These are phyloP conservation scores for Spinibarbus caldwelli DNA, from an alignment of 2,797 vertebrate species.

Conservation along the genomic window DNA sequence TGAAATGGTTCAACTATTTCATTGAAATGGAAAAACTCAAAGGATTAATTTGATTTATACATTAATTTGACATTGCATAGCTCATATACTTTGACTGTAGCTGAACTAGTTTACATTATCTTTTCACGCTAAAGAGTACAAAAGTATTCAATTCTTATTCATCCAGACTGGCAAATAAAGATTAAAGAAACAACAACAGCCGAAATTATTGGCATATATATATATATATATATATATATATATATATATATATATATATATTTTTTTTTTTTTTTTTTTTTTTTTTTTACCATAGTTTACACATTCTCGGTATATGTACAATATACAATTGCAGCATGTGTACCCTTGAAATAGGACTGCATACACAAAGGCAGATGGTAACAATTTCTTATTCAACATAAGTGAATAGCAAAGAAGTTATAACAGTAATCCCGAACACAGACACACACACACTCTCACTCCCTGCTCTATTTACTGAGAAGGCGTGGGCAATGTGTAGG, in stretches of 20 bases:
- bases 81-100: background rate
- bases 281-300: background rate
- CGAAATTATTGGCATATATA: background rate
- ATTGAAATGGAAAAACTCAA: background rate
- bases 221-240: too few relatives aligned
- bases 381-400: conserved; percentile 21
- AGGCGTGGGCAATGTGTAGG: conserved; percentile 34
- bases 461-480: conserved; percentile 39
- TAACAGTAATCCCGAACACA: conserved; percentile 13
- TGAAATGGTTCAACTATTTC: background rate
- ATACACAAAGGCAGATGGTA: conserved; percentile 17
- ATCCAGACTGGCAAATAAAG: background rate
- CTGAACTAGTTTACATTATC: background rate
- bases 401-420: conserved; percentile 14
- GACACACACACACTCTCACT: conserved; percentile 4
- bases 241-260: too few relatives aligned
- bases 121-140: background rate
- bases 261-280: too few relatives aligned
- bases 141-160: background rate
- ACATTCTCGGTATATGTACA: background rate
- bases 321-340: background rate
- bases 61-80: background rate
- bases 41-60: background rate
- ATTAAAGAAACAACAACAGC: background rate
- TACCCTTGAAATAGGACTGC: background rate